Conservation (phyloP, 2,888 invertebrate species). For the Calameuta pallipes region DNA sequence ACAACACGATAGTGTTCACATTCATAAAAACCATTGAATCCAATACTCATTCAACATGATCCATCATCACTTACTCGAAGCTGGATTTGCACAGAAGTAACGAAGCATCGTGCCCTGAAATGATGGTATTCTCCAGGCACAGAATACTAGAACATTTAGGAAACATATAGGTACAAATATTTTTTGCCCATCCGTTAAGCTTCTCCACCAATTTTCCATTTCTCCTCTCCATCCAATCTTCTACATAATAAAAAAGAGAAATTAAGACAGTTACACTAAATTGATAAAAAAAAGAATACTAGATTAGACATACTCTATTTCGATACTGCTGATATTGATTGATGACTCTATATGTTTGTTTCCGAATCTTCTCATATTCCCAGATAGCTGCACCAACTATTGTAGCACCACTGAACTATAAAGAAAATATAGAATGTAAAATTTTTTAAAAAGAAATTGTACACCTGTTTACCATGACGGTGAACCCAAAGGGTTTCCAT, state of each 20-base stretch:
- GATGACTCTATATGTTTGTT: slow-evolving; percentile 42
- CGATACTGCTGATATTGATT: slow-evolving; percentile 37
- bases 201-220: slow-evolving; percentile 77
- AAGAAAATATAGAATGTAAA: background rate
- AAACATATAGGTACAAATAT: slow-evolving; percentile 84
- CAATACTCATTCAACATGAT: background rate
- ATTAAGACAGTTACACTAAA: slow-evolving; percentile 9
- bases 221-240: slow-evolving; percentile 53
- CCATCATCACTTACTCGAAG: slow-evolving; percentile 72
- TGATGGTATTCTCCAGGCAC: slow-evolving; percentile 82
- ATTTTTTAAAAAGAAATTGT: slow-evolving; percentile 5
- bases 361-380: slow-evolving; percentile 82
- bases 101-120: slow-evolving; percentile 80
- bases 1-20: slow-evolving; percentile 7
- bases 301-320: slow-evolving; percentile 10
- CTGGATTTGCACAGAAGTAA: slow-evolving; percentile 88
- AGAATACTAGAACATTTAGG: slow-evolving; percentile 82
- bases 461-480: slow-evolving; percentile 70
- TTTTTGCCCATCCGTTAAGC: slow-evolving; percentile 78
- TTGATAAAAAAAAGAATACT: too few relatives aligned
- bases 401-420: slow-evolving; percentile 76
- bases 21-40: background rate
- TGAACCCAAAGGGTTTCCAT: slow-evolving; percentile 75
- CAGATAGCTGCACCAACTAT: slow-evolving; percentile 83
- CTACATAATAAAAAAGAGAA: slow-evolving; percentile 31